Evolutionary conservation across 2,888 invertebrate genomes (phyloP).

Genomic region (Linnaemya vulpina): DNA sequence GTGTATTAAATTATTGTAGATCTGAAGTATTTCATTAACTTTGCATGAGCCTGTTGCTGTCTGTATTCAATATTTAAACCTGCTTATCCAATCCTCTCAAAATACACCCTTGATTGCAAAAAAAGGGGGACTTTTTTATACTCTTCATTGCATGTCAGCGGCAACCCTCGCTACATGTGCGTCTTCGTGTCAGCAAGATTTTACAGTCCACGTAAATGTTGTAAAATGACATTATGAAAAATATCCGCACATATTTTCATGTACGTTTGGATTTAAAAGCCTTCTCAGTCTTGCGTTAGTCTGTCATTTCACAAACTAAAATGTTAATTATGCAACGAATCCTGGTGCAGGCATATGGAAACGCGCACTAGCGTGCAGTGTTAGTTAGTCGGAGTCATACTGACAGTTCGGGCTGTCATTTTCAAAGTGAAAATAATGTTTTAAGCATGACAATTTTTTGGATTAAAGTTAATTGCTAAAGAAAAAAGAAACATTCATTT

Average conservation of each 20-base stretch:
- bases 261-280: not conserved
- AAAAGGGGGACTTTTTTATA: not conserved
- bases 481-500: not conserved
- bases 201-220: constrained; percentile 39
- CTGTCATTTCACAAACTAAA: constrained; percentile 47
- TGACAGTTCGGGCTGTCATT: constrained; percentile 49
- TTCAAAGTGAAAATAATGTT: constrained; percentile 13
- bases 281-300: constrained; percentile 37
- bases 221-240: constrained; percentile 62
- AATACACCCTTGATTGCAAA: not conserved
- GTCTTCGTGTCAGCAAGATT: constrained; percentile 55
- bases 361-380: not conserved
- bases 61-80: too few species aligned
- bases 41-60: too few species aligned
- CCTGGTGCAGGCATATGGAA: constrained; percentile 8
- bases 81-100: not conserved
- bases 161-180: constrained; percentile 21
- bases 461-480: constrained; percentile 10
- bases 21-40: too few species aligned
- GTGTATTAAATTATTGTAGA: too few species aligned
- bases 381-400: constrained; percentile 32
- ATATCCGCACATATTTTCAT: constrained; percentile 31
- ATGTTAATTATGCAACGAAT: constrained; percentile 40
- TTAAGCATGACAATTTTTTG: constrained; percentile 53
- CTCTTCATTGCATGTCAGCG: not conserved